Evolutionary conservation across 2,888 invertebrate genomes (phyloP), one percentile per base, ranked within the genome.

Genomic region (Protonemura montana): DNA sequence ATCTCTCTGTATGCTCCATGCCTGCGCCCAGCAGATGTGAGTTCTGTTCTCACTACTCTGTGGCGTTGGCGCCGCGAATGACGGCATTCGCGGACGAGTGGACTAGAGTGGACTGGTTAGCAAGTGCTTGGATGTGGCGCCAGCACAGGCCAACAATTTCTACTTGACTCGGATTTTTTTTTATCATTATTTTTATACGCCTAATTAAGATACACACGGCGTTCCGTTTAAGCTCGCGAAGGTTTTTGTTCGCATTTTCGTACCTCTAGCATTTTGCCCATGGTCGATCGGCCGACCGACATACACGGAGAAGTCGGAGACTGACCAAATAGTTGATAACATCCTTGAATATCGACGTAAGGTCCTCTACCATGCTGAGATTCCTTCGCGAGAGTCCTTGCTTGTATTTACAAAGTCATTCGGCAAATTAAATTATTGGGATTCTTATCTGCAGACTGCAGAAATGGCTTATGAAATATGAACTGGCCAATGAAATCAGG

Each of bases 201-300:
- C 59, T 59, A 59, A 59, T 59, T 59, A 59, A 59, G 59, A 59
- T 59, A 59, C 59, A 59, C 59, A 59, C 59, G 59, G 59, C 59
- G 59, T 59, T 59, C 21, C 59, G 59, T 59, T 59, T 59, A 59
- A 1, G 21, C 21, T 59, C 16, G 59, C 59, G 59, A 59, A 59
- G 59, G 59, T 59, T 59, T 59, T 59, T 59, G 59, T 59, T 59
- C 59, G 59, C 59, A 59, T 59, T 59, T 59, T 59, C 59, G 21
- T 3, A 59, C 59, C 59, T 59, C 59, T 10, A 59, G 59, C 59
- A 13, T 59, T n/a, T 59, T 59, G 16, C 13, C 59, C 59, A 59
- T 59, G 59, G 59, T 21, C 59, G 21, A 59, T 59, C 13, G 59
- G 21, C 3, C 21, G 21, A 13, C 1, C 59, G 59, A 59, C 16